These are phyloP conservation scores for Cydia splendana DNA, from an alignment of 1,140 invertebrate species.

Conservation along the genomic window DNA sequence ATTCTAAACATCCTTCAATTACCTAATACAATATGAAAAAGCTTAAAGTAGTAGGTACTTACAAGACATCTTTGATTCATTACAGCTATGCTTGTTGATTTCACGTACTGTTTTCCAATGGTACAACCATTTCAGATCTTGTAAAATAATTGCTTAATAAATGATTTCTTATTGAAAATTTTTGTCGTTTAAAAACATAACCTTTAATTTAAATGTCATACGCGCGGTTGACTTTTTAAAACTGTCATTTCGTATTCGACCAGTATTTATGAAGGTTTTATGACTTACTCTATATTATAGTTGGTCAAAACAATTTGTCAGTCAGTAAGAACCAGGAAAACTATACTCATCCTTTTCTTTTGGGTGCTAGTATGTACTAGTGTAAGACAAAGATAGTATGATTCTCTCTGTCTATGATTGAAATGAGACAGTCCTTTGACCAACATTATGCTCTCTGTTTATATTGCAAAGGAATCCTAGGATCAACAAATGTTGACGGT, in stretches of 20 bases:
- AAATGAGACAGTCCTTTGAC: too few relatives aligned
- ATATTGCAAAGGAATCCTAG: background rate
- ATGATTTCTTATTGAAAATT: constrained; percentile 32
- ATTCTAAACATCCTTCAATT: constrained; percentile 9
- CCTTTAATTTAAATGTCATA: constrained; percentile 24
- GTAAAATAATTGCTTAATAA: constrained; percentile 35
- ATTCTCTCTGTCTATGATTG: too few relatives aligned
- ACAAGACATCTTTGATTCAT: constrained; percentile 68
- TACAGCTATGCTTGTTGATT: constrained; percentile 43
- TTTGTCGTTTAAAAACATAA: constrained; percentile 35
- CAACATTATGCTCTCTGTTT: background rate
- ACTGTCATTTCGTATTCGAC: background rate
- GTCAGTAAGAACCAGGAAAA: too few relatives aligned
- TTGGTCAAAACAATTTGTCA: too few relatives aligned
- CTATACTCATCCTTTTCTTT: too few relatives aligned
- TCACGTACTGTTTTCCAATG: constrained; percentile 38
- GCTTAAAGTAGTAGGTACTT: constrained; percentile 8
- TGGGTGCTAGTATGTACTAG: too few relatives aligned
- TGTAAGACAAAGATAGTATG: too few relatives aligned
- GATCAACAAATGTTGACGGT: too few relatives aligned
- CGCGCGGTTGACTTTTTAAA: background rate
- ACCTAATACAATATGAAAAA: background rate
- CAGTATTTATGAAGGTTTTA: background rate
- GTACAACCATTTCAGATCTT: constrained; percentile 45
- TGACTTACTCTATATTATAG: background rate